A percentile compares a stretch with the other conserved stretches of the same genome.
Conservation (phyloP, 2,797 vertebrate genomes). For the Pipistrellus pygmaeus region DNA sequence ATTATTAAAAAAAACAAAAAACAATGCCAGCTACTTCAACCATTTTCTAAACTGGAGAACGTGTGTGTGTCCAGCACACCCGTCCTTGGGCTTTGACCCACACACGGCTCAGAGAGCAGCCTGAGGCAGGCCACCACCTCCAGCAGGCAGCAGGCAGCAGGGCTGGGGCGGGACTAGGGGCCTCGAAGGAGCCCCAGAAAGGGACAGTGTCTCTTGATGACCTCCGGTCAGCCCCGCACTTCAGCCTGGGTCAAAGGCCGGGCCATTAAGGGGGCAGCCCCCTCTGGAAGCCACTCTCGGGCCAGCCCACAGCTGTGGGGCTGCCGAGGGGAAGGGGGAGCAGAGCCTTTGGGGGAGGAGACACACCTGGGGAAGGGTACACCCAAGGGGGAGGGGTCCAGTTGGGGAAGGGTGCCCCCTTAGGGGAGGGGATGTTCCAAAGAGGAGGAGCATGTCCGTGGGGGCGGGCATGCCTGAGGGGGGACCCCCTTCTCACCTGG, state of each 20-base stretch:
- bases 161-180: accelerated
- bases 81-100: neutral
- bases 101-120: accelerated
- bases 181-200: neutral
- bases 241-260: neutral
- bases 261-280: neutral
- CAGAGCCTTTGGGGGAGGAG: neutral
- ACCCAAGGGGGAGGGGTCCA: too few relatives aligned
- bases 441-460: neutral
- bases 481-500: slow-evolving; percentile 88
- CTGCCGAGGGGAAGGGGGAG: too few relatives aligned
- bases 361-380: accelerated
- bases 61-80: neutral
- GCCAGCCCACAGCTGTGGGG: neutral
- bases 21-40: neutral
- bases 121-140: neutral
- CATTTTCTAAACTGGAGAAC: neutral
- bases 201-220: neutral
- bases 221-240: neutral
- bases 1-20: too few relatives aligned
- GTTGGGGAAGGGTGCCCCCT: neutral
- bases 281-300: neutral
- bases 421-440: too few relatives aligned
- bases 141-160: neutral
- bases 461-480: too few relatives aligned